phyloP scores from a whole-genome alignment of 1,140 invertebrate genomes.

The Conopomorpha cramerella region DNA sequence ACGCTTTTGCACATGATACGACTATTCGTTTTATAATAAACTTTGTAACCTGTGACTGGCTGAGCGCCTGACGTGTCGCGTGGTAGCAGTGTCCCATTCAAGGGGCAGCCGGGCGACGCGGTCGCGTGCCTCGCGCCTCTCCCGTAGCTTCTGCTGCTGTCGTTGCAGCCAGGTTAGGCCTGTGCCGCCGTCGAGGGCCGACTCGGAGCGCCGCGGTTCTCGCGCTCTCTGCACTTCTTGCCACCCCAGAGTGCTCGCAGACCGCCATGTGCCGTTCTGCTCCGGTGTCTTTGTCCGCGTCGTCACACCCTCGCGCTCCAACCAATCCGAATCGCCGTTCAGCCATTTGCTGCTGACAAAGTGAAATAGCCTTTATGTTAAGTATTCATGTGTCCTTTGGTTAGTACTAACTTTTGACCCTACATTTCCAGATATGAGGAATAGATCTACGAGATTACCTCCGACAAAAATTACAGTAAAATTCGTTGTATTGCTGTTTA shows the following conservation, averaged over 20 bases:
- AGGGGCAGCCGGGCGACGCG: constrained; percentile 72
- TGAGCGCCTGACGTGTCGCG: constrained; percentile 45
- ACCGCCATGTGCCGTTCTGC: constrained; percentile 43
- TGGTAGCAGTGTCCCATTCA: constrained; percentile 58
- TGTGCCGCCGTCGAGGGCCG: constrained; percentile 37
- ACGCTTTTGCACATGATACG: no score
- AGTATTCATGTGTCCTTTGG: no score
- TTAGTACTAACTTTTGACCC: no score
- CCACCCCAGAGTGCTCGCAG: constrained; percentile 35
- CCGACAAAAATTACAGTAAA: no score
- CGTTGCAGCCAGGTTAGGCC: constrained; percentile 76
- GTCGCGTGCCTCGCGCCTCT: constrained; percentile 68
- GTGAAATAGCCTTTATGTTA: no score
- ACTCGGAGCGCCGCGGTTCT: constrained; percentile 37
- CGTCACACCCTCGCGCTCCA: constrained; percentile 21
- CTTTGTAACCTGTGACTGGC: constrained; percentile 53
- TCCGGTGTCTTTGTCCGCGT: constrained; percentile 29
- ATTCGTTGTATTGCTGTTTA: no score
- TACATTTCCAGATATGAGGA: no score
- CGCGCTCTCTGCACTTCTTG: constrained; percentile 24
- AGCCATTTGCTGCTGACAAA: constrained; percentile 27
- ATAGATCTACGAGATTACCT: no score
- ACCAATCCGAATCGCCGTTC: constrained; percentile 44
- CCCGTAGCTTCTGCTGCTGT: constrained; percentile 76
- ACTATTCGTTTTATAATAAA: no score